phyloP scores from a whole-genome alignment of 2,797 vertebrate genomes.

The Chanos chanos region DNA sequence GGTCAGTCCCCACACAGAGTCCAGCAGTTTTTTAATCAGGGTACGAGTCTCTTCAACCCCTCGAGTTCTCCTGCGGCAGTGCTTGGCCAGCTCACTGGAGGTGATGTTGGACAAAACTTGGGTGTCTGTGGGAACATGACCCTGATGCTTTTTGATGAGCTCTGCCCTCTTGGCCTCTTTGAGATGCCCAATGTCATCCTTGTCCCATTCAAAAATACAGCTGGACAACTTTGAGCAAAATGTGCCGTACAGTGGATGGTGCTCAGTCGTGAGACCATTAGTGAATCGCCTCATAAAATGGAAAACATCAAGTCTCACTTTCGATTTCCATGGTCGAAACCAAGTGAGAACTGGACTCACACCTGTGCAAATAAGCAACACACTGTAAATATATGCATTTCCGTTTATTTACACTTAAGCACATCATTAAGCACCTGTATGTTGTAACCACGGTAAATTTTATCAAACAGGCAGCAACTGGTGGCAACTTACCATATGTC shows the following conservation, averaged over 20 bases:
- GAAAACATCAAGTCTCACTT: conserved; percentile 13
- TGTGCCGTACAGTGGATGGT: conserved; percentile 33
- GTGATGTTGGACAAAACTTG: conserved; percentile 23
- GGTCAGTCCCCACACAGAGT: conserved; percentile 33
- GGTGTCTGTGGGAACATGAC: conserved; percentile 2
- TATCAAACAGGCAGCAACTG: too few species aligned
- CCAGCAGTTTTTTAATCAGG: conserved; percentile 19
- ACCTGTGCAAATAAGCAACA: conserved; percentile 16
- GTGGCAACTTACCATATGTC: too few species aligned
- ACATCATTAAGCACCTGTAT: too few species aligned
- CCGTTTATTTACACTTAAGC: too few species aligned
- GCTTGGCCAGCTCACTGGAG: conserved; percentile 23
- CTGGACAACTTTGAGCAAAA: conserved; percentile 28
- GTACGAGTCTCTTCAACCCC: conserved; percentile 16
- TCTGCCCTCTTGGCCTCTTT: conserved; percentile 32
- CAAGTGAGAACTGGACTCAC: conserved; percentile 13
- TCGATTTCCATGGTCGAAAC: conserved; percentile 13
- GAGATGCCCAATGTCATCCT: conserved; percentile 22
- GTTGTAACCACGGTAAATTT: too few species aligned
- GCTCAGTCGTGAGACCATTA: conserved; percentile 23
- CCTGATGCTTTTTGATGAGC: conserved; percentile 8
- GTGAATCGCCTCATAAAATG: conserved; percentile 36
- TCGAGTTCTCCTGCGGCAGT: conserved; percentile 23
- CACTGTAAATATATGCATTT: too few species aligned
- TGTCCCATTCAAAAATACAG: conserved; percentile 41